These are phyloP conservation scores for Rotaria socialis DNA, from an alignment of 2,888 invertebrate species.

Conservation along the genomic window DNA sequence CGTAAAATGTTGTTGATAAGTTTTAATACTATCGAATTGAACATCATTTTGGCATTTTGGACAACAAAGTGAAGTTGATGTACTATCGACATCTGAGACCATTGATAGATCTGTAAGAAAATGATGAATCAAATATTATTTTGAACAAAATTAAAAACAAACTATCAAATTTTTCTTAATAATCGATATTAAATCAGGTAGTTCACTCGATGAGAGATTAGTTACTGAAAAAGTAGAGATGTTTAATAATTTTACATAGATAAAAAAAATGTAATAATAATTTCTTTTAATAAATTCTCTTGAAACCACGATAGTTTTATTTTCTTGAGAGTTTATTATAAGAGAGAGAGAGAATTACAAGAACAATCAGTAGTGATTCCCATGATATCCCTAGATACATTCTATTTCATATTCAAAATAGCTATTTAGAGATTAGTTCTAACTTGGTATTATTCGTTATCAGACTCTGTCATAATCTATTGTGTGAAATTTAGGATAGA, in stretches of 20 bases:
- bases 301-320: too few species aligned
- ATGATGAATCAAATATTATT: too few species aligned
- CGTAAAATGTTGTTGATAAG: conserved; percentile 18
- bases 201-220: too few species aligned
- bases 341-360: background rate
- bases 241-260: too few species aligned
- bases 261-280: too few species aligned
- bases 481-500: too few species aligned
- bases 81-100: background rate
- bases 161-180: too few species aligned
- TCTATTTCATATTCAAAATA: background rate
- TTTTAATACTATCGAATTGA: conserved; percentile 5
- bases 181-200: too few species aligned
- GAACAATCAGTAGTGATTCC: background rate
- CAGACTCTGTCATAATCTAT: too few species aligned
- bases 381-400: background rate
- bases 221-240: too few species aligned
- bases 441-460: background rate
- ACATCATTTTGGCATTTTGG: conserved; percentile 11
- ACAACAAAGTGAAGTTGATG: background rate
- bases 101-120: background rate
- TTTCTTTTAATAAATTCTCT: background rate
- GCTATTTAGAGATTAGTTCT: background rate
- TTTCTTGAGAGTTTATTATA: too few species aligned
- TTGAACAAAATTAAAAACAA: too few species aligned